These are phyloP conservation scores for Troides aeacus DNA, from an alignment of 2,888 invertebrate species.

Conservation along the genomic window DNA sequence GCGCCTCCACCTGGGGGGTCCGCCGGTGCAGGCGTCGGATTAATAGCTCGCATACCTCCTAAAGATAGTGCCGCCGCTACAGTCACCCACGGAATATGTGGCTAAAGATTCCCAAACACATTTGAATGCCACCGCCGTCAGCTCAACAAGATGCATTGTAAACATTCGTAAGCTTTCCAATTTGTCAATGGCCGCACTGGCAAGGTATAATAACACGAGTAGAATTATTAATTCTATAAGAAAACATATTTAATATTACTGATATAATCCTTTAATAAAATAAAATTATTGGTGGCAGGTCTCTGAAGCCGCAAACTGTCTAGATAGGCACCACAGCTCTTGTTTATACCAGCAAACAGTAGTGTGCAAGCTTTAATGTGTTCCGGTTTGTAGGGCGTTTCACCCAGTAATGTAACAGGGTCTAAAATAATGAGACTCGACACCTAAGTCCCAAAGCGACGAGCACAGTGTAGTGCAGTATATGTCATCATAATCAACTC, in stretches of 20 bases:
- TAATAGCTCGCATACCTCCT: constrained; percentile 60
- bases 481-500: no score
- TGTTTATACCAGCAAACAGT: no score
- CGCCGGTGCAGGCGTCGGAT: constrained; percentile 47
- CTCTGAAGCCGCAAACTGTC: no score
- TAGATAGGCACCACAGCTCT: no score
- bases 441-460: no score
- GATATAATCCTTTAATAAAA: neutral
- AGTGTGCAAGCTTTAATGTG: no score
- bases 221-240: constrained; percentile 1
- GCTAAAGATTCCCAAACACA: constrained; percentile 39
- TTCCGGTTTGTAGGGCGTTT: no score
- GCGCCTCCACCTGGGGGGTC: constrained; percentile 67
- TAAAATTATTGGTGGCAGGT: no score
- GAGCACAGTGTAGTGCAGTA: no score
- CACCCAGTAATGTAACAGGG: no score
- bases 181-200: constrained; percentile 17
- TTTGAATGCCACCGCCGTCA: constrained; percentile 34
- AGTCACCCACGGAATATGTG: constrained; percentile 50
- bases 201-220: neutral
- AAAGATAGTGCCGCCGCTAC: constrained; percentile 46
- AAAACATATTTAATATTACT: neutral
- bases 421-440: neutral
- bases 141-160: constrained; percentile 32
- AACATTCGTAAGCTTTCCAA: constrained; percentile 14